These are phyloP conservation scores for Pteronura brasiliensis DNA, from an alignment of 2,113 vertebrate genomes.

Conservation along the genomic window DNA sequence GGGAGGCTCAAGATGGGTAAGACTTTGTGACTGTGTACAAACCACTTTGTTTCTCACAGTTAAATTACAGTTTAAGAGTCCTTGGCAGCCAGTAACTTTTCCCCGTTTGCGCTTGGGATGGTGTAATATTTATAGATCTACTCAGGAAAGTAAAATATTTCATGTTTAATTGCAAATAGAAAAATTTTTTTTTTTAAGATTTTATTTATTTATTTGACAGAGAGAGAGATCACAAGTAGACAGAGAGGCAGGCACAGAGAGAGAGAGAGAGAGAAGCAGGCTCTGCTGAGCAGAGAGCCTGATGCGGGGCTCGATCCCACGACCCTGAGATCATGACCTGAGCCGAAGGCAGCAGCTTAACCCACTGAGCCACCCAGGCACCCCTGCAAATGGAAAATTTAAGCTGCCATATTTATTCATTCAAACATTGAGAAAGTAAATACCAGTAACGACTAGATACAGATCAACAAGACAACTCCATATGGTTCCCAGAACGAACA, in stretches of 20 bases:
- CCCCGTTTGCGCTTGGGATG: background rate
- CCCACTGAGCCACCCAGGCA: too few relatives aligned
- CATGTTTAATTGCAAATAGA: constrained; percentile 31
- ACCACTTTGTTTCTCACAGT: background rate
- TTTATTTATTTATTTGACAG: too few relatives aligned
- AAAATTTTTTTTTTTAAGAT: too few relatives aligned
- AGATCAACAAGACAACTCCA: background rate
- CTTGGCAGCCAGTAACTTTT: background rate
- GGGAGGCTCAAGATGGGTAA: background rate
- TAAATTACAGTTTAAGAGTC: constrained; percentile 25
- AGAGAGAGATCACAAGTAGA: too few relatives aligned
- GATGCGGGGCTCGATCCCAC: too few relatives aligned
- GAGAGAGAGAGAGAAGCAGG: too few relatives aligned
- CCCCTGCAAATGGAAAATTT: constrained; percentile 37
- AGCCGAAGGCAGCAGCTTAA: too few relatives aligned
- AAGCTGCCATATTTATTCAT: constrained; percentile 43
- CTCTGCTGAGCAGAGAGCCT: too few relatives aligned
- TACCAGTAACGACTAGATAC: background rate
- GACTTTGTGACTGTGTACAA: background rate
- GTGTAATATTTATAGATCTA: constrained; percentile 26
- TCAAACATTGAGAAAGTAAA: constrained; percentile 11
- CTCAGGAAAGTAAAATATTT: constrained; percentile 34
- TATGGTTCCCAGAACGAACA: background rate
- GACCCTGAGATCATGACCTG: too few relatives aligned
- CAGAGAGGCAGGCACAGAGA: too few relatives aligned